Conservation (phyloP, 2,113 vertebrate species). For the Monarcha castaneiventris region DNA sequence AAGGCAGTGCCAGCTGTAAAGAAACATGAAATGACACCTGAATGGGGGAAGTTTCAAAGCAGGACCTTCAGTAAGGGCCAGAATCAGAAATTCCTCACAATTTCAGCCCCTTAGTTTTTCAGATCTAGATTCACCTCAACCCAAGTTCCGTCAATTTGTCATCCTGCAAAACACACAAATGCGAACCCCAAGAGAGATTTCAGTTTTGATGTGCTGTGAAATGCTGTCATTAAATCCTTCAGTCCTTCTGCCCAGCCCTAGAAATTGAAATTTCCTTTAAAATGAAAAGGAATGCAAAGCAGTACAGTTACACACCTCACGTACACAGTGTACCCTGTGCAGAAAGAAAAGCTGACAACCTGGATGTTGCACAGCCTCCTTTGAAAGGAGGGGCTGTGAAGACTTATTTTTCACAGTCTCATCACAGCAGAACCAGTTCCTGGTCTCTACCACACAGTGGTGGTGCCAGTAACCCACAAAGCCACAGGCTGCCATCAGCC, state of each 20-base stretch:
- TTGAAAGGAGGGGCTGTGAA: not conserved
- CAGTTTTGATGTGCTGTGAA: not conserved
- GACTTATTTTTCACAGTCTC: not conserved
- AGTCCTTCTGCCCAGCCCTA: not conserved
- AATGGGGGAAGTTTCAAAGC: not conserved
- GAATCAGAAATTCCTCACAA: not conserved
- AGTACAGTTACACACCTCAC: fast-evolving
- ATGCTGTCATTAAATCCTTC: fast-evolving
- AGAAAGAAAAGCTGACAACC: not conserved
- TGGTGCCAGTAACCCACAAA: not conserved
- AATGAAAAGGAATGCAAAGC: not conserved
- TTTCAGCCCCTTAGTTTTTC: not conserved
- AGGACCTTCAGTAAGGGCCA: not conserved
- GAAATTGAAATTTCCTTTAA: not conserved
- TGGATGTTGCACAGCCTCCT: not conserved
- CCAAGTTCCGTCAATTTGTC: not conserved
- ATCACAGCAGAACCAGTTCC: not conserved
- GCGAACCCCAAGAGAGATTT: not conserved
- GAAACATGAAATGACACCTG: not conserved
- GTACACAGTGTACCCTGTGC: fast-evolving
- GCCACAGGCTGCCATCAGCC: not conserved
- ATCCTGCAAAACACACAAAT: not conserved
- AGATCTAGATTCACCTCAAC: not conserved
- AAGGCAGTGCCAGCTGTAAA: not conserved
- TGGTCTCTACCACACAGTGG: fast-evolving